phyloP scores from a whole-genome alignment of 2,113 vertebrate genomes.

The Saccopteryx leptura region DNA sequence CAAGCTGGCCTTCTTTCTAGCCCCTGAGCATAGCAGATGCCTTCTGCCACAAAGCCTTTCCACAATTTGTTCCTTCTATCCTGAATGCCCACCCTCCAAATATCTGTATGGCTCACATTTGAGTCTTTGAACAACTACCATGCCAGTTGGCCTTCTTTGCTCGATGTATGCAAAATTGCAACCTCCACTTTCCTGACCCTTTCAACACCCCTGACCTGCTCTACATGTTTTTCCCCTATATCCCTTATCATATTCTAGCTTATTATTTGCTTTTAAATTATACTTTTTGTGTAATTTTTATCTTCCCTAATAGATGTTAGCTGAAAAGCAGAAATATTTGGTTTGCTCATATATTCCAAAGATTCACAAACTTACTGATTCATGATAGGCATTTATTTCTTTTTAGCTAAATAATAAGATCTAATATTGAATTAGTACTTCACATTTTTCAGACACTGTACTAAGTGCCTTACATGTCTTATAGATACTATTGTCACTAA shows the following conservation, averaged over 20 bases:
- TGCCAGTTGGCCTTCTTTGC: not conserved
- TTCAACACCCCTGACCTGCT: accelerated
- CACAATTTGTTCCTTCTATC: not conserved
- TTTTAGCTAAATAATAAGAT: not conserved
- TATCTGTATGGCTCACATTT: not conserved
- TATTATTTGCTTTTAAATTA: not conserved
- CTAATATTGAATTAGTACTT: not conserved
- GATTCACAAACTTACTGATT: not conserved
- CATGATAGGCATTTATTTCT: not conserved
- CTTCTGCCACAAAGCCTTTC: not conserved
- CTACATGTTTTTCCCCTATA: not conserved
- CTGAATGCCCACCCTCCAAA: not conserved
- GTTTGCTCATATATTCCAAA: not conserved
- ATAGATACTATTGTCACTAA: not conserved
- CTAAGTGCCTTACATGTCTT: not conserved
- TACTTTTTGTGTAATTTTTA: not conserved
- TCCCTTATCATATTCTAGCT: not conserved
- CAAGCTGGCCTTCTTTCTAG: not conserved
- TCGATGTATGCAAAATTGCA: not conserved
- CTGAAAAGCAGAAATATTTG: not conserved
- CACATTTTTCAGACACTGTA: not conserved
- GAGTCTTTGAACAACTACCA: not conserved
- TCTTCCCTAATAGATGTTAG: not conserved
- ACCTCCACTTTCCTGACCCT: not conserved
- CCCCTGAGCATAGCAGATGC: not conserved